phyloP scores from a whole-genome alignment of 2,113 vertebrate species.

The Syngnathus scovelli region DNA sequence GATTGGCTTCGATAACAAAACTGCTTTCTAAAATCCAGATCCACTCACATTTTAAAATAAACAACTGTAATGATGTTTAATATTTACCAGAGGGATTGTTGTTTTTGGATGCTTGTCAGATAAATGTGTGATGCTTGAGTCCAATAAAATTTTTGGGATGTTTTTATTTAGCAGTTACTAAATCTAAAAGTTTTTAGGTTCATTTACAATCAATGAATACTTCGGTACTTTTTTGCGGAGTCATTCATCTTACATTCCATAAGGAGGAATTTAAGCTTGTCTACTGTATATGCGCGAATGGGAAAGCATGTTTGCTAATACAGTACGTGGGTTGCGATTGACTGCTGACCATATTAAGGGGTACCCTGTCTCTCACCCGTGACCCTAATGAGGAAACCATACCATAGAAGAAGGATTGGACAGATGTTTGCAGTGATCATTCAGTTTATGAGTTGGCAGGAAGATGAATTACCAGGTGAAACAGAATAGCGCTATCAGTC shows the following conservation, averaged over 20 bases:
- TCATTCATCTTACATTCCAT: neutral
- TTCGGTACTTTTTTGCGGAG: neutral
- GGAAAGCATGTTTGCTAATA: neutral
- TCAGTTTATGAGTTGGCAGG: neutral
- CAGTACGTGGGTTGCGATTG: neutral
- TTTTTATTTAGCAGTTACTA: neutral
- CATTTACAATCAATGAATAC: neutral
- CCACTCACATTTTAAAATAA: slow-evolving; percentile 39
- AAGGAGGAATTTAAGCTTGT: neutral
- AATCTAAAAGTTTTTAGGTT: neutral
- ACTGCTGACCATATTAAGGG: neutral
- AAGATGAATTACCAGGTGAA: neutral
- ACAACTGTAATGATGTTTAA: slow-evolving; percentile 48
- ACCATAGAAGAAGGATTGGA: neutral
- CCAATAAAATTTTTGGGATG: neutral
- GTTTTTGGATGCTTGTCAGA: slow-evolving; percentile 38
- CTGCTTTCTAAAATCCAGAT: slow-evolving; percentile 48
- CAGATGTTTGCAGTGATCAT: neutral
- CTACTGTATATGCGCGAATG: neutral
- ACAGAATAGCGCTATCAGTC: neutral
- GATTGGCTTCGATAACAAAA: slow-evolving; percentile 64
- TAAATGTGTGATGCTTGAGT: slow-evolving; percentile 24
- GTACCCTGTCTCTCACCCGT: neutral
- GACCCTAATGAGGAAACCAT: neutral
- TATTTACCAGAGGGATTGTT: slow-evolving; percentile 24